Percentiles rank a stretch among this genome's conserved stretches.
Conservation (phyloP, 2,113 vertebrate genomes). For the Scalopus aquaticus region DNA sequence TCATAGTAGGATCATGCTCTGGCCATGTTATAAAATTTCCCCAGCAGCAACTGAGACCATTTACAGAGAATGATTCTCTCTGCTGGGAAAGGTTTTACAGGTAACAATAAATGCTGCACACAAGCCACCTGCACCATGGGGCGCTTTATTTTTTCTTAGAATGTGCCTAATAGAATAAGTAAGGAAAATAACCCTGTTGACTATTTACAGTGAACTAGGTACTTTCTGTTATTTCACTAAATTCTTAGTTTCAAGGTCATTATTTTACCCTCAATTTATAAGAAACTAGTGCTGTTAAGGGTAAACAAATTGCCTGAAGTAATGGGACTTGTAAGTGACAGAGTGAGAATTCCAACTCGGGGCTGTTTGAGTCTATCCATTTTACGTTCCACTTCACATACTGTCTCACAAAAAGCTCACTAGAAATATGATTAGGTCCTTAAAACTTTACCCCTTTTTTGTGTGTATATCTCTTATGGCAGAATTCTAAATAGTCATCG, state of each 20-base stretch:
- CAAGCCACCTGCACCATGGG: neutral
- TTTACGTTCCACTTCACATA: neutral
- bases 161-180: neutral
- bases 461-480: neutral
- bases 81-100: conserved; percentile 12
- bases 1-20: neutral
- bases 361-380: neutral
- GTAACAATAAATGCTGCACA: neutral
- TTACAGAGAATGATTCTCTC: conserved; percentile 26
- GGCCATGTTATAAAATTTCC: conserved; percentile 24
- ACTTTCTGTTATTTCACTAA: conserved; percentile 5
- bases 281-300: neutral
- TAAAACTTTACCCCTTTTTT: neutral
- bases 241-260: neutral
- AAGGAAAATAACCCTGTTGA: neutral
- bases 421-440: neutral
- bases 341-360: neutral
- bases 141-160: neutral
- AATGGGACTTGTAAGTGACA: neutral
- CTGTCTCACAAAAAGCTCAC: neutral
- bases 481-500: neutral
- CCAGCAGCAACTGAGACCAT: neutral
- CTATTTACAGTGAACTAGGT: neutral
- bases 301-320: neutral
- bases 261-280: neutral